phyloP scores from a whole-genome alignment of 1,140 invertebrate genomes.

The Conus ventricosus region DNA sequence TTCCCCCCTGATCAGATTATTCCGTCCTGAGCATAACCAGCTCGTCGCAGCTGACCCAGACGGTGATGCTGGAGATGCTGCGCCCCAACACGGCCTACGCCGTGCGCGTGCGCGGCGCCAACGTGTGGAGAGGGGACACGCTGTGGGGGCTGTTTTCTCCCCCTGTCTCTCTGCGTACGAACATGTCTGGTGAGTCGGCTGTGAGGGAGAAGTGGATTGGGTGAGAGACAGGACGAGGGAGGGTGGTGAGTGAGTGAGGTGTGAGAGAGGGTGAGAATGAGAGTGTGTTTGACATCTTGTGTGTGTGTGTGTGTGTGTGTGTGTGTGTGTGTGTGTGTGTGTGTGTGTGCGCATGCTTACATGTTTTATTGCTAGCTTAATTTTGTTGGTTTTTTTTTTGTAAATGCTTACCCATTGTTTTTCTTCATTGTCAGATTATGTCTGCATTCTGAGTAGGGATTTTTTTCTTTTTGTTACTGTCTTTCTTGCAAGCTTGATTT shows the following conservation, averaged over 20 bases:
- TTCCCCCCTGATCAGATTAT: conserved; percentile 8
- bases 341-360: background rate
- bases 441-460: too few relatives aligned
- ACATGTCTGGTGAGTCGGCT: conserved; percentile 45
- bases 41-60: conserved; percentile 6
- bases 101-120: conserved; percentile 55
- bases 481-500: too few relatives aligned
- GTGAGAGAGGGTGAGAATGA: background rate
- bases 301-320: too few relatives aligned
- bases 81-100: conserved; percentile 50
- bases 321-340: too few relatives aligned
- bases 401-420: too few relatives aligned
- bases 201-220: background rate
- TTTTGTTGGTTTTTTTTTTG: too few relatives aligned
- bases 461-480: too few relatives aligned
- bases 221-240: background rate
- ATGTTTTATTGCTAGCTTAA: background rate
- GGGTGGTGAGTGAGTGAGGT: background rate
- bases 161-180: conserved; percentile 42
- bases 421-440: too few relatives aligned
- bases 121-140: conserved; percentile 44
- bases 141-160: conserved; percentile 57
- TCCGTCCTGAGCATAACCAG: conserved; percentile 7
- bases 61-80: conserved; percentile 39
- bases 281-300: too few relatives aligned